Conservation (phyloP, 2,113 vertebrate genomes). For the Lasiurus borealis region DNA sequence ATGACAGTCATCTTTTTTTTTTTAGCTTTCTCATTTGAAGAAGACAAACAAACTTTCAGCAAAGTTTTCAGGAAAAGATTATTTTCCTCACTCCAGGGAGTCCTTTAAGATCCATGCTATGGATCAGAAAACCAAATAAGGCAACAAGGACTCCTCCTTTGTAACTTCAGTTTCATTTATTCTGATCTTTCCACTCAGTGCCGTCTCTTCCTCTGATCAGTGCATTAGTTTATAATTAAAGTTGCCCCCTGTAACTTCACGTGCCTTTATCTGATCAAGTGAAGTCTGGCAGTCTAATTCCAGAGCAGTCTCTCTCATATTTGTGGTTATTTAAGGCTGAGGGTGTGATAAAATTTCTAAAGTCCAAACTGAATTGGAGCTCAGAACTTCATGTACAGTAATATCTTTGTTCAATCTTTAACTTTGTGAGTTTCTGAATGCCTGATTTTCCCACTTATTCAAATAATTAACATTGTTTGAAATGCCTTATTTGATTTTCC, state of each 20-base stretch:
- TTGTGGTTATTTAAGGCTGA: not conserved
- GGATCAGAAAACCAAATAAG: constrained; percentile 39
- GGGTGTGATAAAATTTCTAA: not conserved
- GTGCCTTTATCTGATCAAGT: not conserved
- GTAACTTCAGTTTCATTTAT: constrained; percentile 36
- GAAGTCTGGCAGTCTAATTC: not conserved
- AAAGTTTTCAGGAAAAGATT: constrained; percentile 61
- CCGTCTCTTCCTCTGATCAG: not conserved
- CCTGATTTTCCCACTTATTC: constrained; percentile 1
- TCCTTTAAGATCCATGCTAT: not conserved
- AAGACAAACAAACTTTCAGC: constrained; percentile 65
- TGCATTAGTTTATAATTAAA: constrained; percentile 63
- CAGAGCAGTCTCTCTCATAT: not conserved
- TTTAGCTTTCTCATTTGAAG: constrained; percentile 61
- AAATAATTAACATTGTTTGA: constrained; percentile 23
- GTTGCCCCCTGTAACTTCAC: not conserved
- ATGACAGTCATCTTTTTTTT: not conserved
- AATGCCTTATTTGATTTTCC: not conserved
- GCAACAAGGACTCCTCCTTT: not conserved
- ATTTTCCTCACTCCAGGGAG: constrained; percentile 29
- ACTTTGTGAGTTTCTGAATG: not conserved
- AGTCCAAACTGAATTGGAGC: not conserved
- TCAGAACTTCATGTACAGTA: not conserved
- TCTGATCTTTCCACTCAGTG: not conserved
- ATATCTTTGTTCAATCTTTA: not conserved